Conservation (phyloP, 1,140 invertebrate species). For the Plectrocnemia conspersa region DNA sequence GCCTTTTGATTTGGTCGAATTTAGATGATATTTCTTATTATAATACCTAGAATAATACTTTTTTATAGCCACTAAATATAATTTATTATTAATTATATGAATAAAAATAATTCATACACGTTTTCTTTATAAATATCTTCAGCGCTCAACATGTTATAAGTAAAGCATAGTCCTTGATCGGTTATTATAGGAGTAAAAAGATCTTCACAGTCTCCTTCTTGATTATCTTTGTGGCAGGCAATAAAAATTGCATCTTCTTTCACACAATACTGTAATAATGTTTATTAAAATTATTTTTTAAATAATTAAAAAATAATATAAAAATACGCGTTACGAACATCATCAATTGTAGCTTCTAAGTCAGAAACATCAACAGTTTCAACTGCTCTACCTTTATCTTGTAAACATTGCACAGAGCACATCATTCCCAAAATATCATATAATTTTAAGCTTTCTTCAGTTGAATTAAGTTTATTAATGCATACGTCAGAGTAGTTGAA, state of each 20-base stretch:
- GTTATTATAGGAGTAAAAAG: slow-evolving; percentile 39
- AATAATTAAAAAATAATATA: background rate
- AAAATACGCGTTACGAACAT: background rate
- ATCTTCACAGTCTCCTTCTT: slow-evolving; percentile 42
- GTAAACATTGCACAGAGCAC: no score
- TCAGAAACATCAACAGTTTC: background rate
- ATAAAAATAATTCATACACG: no score
- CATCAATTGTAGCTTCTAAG: background rate
- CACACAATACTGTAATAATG: no score
- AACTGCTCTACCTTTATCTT: background rate
- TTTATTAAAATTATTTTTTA: background rate
- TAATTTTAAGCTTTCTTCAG: slow-evolving; percentile 31
- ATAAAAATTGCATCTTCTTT: slow-evolving; percentile 15
- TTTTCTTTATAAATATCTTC: slow-evolving; percentile 53
- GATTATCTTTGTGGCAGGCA: slow-evolving; percentile 20
- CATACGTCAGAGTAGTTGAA: slow-evolving; percentile 54
- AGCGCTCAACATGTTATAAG: slow-evolving; percentile 60
- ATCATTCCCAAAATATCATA: background rate
- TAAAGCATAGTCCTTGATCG: slow-evolving; percentile 66
- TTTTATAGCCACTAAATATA: no score
- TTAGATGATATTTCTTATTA: background rate
- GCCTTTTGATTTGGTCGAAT: slow-evolving; percentile 37
- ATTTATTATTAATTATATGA: no score
- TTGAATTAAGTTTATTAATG: slow-evolving; percentile 36
- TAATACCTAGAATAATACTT: background rate